These are phyloP conservation scores for Muntiacus reevesi DNA, from an alignment of 2,113 vertebrate genomes.

Conservation along the genomic window DNA sequence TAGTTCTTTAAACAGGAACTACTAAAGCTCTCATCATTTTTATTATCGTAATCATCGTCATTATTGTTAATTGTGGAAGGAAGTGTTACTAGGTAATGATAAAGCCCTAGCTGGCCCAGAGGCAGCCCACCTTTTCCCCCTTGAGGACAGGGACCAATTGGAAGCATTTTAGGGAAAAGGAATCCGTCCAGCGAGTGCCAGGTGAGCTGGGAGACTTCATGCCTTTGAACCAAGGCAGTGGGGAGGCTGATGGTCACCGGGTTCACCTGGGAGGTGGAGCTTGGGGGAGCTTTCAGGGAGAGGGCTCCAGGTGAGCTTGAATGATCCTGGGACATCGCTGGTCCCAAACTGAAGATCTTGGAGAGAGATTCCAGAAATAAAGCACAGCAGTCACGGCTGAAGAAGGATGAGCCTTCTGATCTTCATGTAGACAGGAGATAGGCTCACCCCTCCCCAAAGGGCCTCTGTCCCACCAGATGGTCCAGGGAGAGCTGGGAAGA, in stretches of 20 bases:
- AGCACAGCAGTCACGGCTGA: fast-evolving
- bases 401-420: not conserved
- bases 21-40: not conserved
- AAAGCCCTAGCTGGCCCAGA: not conserved
- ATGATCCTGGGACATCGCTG: not conserved
- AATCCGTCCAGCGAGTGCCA: fast-evolving
- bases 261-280: not conserved
- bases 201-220: not conserved
- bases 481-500: not conserved
- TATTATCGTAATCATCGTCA: fast-evolving
- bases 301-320: not conserved
- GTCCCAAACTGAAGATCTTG: too few relatives aligned
- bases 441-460: not conserved
- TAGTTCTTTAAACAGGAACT: not conserved
- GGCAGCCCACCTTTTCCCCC: too few relatives aligned
- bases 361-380: not conserved
- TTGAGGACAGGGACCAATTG: not conserved
- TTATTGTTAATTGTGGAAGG: not conserved
- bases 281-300: not conserved
- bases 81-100: too few relatives aligned
- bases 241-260: fast-evolving
- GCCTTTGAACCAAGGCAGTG: not conserved
- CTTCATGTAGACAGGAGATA: not conserved
- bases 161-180: not conserved
- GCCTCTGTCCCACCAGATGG: not conserved